phyloP scores from a whole-genome alignment of 2,888 invertebrate species.

The Metellina segmentata region DNA sequence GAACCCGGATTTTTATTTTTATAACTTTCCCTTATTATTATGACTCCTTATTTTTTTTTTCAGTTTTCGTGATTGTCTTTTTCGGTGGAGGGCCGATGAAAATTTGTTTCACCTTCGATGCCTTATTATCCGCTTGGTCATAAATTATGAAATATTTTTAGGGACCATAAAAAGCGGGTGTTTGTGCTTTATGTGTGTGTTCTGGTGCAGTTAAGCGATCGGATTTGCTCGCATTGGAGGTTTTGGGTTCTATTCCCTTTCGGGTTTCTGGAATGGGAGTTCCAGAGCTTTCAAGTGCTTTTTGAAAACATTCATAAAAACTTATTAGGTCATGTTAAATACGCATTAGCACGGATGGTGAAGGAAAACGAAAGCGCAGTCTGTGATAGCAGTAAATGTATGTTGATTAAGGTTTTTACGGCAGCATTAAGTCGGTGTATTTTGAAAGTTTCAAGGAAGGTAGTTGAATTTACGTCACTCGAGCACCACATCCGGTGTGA shows the following conservation, averaged over 20 bases:
- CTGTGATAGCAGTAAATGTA: too few species aligned
- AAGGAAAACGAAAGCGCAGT: too few species aligned
- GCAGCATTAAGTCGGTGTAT: too few species aligned
- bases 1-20: slow-evolving; percentile 39
- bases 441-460: too few species aligned
- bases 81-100: background rate
- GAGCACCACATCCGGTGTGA: too few species aligned
- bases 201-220: slow-evolving; percentile 13
- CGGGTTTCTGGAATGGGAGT: background rate
- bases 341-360: too few species aligned
- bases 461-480: too few species aligned
- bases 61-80: too few species aligned
- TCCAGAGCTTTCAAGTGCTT: background rate
- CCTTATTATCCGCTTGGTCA: background rate
- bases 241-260: slow-evolving; percentile 6
- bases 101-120: slow-evolving; percentile 29
- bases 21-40: slow-evolving; percentile 29
- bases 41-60: slow-evolving; percentile 11
- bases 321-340: too few species aligned
- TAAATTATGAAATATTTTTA: slow-evolving; percentile 35
- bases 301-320: too few species aligned
- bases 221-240: slow-evolving; percentile 18
- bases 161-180: slow-evolving; percentile 7
- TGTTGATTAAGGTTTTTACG: too few species aligned
- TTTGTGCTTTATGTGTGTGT: slow-evolving; percentile 27